A percentile compares a stretch with the other conserved stretches of the same genome.
These are phyloP conservation scores for Saturnia pavonia DNA, from an alignment of 2,888 invertebrate species.

Conservation along the genomic window DNA sequence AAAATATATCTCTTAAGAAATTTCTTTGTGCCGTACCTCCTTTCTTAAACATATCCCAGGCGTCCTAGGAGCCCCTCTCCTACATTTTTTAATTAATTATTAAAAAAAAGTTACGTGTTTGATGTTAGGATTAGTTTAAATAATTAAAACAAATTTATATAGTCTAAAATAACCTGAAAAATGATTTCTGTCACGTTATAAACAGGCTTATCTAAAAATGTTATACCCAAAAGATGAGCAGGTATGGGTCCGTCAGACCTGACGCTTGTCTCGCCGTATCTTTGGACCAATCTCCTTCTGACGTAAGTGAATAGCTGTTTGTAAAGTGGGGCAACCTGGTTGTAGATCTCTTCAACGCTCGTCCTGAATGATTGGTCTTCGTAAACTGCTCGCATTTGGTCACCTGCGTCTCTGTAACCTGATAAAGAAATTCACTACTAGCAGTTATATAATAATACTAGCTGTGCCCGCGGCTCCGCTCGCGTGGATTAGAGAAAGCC, in stretches of 20 bases:
- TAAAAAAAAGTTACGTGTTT: neutral
- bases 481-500: too few relatives aligned
- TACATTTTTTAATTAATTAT: too few relatives aligned
- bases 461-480: too few relatives aligned
- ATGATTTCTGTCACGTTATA: neutral
- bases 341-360: constrained; percentile 81
- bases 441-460: too few relatives aligned
- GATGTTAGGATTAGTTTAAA: neutral
- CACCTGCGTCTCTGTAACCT: constrained; percentile 91
- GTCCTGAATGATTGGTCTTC: constrained; percentile 86
- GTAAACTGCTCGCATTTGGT: constrained; percentile 89
- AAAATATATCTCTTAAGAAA: too few relatives aligned
- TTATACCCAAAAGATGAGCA: constrained; percentile 87
- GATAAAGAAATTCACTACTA: constrained; percentile 49
- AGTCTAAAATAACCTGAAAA: too few relatives aligned
- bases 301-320: constrained; percentile 92
- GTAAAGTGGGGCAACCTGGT: constrained; percentile 87
- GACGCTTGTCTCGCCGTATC: constrained; percentile 83
- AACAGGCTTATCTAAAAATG: neutral
- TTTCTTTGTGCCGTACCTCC: too few relatives aligned
- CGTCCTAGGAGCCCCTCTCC: too few relatives aligned
- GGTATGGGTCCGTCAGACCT: constrained; percentile 89
- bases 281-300: constrained; percentile 83
- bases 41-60: too few relatives aligned
- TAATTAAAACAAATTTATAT: too few relatives aligned